Evolutionary conservation across 2,888 invertebrate genomes (phyloP), one percentile per base, ranked within the genome.

Genomic region (Aleiodes testaceus): DNA sequence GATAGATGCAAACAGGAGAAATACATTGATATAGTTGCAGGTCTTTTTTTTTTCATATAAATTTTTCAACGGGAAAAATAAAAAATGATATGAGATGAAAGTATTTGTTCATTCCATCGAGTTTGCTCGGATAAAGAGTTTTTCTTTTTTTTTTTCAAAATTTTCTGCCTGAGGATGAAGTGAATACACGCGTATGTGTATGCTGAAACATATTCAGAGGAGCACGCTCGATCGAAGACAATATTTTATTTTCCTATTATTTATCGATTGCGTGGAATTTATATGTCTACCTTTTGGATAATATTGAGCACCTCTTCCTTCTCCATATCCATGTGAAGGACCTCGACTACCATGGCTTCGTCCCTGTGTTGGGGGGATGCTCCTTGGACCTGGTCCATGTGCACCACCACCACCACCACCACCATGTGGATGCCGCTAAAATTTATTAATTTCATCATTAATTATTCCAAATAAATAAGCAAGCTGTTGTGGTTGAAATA

Each of bases 271-370:
- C 36, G 18, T 11, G 14, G 22, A 14, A 44, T n/a, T n/a, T 44
- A 44, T 44, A 59, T 55, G 66, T 50, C 77, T 87, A 92, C 93
- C 93, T 92, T 92, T 93, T 79, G 92, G 91, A 88, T 92, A 92
- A 86, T 93, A 93, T 86, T 93, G 93, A 75, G 86, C 82, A 72
- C 93, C 92, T 80, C 93, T 88, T 30, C 92, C 92, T 83, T 92
- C 93, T 18, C 93, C 92, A 80, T 92, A 93, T 55, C 93, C 93
- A 75, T 92, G 91, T 72, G 91, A 89, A 72, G 92, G 93, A 67
- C 90, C 92, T 78, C 89, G 89, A 59, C 83, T 77, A 47, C 85
- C 81, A 77, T 85, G 84, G 44, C 81, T 82, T 61, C 82, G 82
- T 65, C 79, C 78, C 64, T 75, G 78, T 75, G 82, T 83, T 50